Percentiles rank a stretch among this genome's conserved stretches.
These are phyloP conservation scores for Dendrocincla fuliginosa DNA, from an alignment of 2,797 vertebrate genomes.

Conservation along the genomic window DNA sequence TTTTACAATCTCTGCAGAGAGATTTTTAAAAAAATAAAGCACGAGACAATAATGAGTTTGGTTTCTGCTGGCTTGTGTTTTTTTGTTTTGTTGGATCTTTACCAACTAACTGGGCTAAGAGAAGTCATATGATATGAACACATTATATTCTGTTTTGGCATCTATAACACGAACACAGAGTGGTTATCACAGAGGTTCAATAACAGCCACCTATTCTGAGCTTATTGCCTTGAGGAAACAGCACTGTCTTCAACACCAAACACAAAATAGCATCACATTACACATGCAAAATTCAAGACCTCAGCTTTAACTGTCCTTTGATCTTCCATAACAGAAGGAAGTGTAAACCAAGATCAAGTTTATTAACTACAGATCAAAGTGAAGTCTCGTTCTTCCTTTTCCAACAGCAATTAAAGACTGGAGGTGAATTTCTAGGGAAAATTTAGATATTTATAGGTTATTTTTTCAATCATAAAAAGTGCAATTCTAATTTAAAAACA, in stretches of 20 bases:
- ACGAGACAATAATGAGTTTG: accelerated
- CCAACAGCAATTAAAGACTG: slow-evolving; percentile 11
- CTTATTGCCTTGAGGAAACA: not conserved
- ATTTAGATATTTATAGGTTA: not conserved
- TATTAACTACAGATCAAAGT: slow-evolving; percentile 57
- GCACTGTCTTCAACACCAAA: not conserved
- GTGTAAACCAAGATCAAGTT: slow-evolving; percentile 31
- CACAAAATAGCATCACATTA: slow-evolving; percentile 10
- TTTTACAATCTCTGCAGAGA: not conserved
- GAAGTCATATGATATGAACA: not conserved
- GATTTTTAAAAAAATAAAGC: not conserved
- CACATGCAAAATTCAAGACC: slow-evolving; percentile 3
- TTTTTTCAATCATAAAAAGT: not conserved
- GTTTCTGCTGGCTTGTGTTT: not conserved
- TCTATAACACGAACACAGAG: not conserved
- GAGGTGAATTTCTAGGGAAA: not conserved
- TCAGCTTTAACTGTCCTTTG: slow-evolving; percentile 20
- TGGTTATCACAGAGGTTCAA: not conserved
- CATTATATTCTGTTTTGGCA: not conserved
- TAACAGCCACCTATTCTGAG: not conserved
- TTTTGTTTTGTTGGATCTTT: not conserved
- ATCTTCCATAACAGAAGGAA: slow-evolving; percentile 53
- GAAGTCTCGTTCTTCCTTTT: slow-evolving; percentile 12
- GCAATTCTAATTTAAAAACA: not conserved
- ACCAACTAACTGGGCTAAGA: not conserved